Evolutionary conservation across 2,113 vertebrate species (phyloP).

Genomic region (Festucalex cinctus): DNA sequence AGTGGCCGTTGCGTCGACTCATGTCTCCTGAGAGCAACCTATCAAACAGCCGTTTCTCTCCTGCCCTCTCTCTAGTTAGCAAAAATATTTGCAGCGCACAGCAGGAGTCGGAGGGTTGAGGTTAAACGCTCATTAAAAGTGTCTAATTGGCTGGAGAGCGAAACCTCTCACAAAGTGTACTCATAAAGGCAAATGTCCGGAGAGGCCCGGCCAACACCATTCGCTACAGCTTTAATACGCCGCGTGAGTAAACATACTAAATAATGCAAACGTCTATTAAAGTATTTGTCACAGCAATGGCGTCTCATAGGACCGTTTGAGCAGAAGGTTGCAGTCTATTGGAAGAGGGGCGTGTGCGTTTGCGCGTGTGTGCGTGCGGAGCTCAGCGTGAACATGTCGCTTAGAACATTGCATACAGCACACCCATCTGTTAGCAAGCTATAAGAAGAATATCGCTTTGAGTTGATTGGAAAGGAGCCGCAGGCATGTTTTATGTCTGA

Average conservation of each 20-base stretch:
- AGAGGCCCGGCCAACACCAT: conserved; percentile 16
- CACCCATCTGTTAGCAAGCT: conserved; percentile 7
- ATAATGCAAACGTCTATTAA: conserved; percentile 57
- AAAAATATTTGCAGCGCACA: conserved; percentile 1
- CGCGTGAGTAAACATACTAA: conserved; percentile 45
- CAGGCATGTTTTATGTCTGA: background rate
- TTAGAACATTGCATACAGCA: background rate
- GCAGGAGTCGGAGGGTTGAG: conserved; percentile 13
- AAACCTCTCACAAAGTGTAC: background rate
- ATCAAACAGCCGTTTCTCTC: conserved; percentile 20
- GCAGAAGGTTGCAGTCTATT: background rate
- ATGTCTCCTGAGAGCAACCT: conserved; percentile 21
- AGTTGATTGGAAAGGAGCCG: background rate
- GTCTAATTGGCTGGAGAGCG: background rate
- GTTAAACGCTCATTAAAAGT: conserved; percentile 9
- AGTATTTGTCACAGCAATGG: conserved; percentile 27
- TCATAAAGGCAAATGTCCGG: conserved; percentile 19
- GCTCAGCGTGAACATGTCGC: conserved; percentile 2
- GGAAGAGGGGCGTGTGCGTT: background rate
- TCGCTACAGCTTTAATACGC: conserved; percentile 14
- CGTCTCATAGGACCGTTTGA: conserved; percentile 1
- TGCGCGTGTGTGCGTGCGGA: background rate
- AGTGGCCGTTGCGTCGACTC: background rate
- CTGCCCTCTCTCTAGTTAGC: conserved; percentile 18
- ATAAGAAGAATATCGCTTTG: background rate